Evolutionary conservation across 1,140 invertebrate genomes (phyloP).

Genomic region (Riptortus pedestris): DNA sequence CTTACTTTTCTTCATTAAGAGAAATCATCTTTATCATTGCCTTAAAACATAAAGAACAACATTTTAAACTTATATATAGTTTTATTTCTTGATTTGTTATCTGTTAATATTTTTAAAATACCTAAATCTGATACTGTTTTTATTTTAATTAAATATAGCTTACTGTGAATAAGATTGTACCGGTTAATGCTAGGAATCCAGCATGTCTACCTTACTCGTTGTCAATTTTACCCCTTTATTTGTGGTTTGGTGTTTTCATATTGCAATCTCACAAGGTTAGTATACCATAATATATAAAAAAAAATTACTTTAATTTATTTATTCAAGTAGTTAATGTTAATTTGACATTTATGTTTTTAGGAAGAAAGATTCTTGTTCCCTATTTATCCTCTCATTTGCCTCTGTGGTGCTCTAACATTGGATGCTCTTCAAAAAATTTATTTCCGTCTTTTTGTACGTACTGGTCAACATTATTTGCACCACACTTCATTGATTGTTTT

Average conservation of each 20-base stretch:
- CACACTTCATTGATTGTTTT: slow-evolving; percentile 60
- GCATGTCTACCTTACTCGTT: slow-evolving; percentile 55
- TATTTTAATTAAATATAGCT: neutral
- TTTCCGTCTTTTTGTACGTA: slow-evolving; percentile 50
- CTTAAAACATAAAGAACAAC: no score
- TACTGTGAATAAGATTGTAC: slow-evolving; percentile 16
- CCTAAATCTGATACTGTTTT: no score
- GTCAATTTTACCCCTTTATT: slow-evolving; percentile 63
- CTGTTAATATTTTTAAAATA: no score
- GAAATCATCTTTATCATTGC: no score
- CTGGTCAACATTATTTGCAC: slow-evolving; percentile 58
- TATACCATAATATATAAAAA: neutral
- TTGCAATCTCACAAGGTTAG: slow-evolving; percentile 81
- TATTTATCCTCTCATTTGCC: slow-evolving; percentile 82
- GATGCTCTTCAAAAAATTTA: slow-evolving; percentile 70
- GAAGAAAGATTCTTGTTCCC: slow-evolving; percentile 93
- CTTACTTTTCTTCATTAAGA: no score
- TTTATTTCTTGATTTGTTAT: no score
- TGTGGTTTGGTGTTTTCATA: slow-evolving; percentile 88
- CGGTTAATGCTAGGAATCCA: slow-evolving; percentile 27
- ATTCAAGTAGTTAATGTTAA: neutral
- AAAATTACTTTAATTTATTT: no score
- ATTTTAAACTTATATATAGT: no score
- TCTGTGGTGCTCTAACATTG: slow-evolving; percentile 72
- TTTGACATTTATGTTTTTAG: slow-evolving; percentile 37